Base-by-base conservation (phyloP, 2,113 vertebrate genomes). In the Periophthalmus modestus region DNA sequence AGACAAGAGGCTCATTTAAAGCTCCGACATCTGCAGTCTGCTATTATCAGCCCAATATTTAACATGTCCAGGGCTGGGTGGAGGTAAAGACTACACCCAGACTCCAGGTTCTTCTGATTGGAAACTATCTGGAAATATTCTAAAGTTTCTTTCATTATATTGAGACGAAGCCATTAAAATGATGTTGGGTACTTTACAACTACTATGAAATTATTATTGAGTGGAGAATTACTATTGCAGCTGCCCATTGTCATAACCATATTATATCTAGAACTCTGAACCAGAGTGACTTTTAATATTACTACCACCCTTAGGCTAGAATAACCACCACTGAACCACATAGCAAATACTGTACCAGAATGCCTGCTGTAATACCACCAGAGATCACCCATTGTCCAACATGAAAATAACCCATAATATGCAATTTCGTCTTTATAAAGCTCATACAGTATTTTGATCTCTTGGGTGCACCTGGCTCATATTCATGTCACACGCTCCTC, bases 1-100 rank as follows among this genome's bases (percentile, higher is more conserved):
- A 87, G 82, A 88, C n/a, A 75, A 82, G 82, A 72, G 68, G 80
- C 73, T 90, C 85, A 91, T 91, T 91, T 89, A 82, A 72, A 69
- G 79, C 16, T 65, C 0, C 80, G 85, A 68, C 70, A 59, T 85
- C 58, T 83, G 82, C 82, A 68, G 80, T 80, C 77, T 43, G 28
- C 73, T 54, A 74, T 81, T 71, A 84, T 73, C 61, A 72, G 62
- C 71, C 73, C 15, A 69, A 73, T 73, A 57, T 67, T 78, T 73
- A 71, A 71, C 78, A 21, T 76, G 52, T 75, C 62, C 58, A 16
- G 43, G 43, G 39, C 71, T 58, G 65, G 85, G 7, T 75, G 13
- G 12, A 54, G 52, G 73, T 66, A 39, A 69, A 83, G 63, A 69
- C 48, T 59, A 24, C 24, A 69, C n/a, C n/a, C n/a, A n/a, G n/a